phyloP scores from a whole-genome alignment of 2,797 vertebrate genomes.

The Hozukius guyotensis region DNA sequence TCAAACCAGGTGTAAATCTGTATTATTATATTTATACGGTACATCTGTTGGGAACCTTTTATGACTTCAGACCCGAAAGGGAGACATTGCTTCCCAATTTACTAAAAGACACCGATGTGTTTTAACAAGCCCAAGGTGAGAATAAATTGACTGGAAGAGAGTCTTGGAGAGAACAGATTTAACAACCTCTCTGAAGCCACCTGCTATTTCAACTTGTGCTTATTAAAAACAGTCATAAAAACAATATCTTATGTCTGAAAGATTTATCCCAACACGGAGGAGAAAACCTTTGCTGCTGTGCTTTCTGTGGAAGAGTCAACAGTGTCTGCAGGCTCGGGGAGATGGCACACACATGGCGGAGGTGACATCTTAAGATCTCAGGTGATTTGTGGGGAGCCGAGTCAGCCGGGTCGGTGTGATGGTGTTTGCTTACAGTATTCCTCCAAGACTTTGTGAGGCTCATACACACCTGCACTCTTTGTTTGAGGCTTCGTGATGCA shows the following conservation, averaged over 20 bases:
- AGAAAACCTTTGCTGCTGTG: neutral
- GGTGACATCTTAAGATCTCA: constrained; percentile 20
- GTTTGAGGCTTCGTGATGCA: neutral
- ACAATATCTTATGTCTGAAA: neutral
- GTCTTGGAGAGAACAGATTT: neutral
- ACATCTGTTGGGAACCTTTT: neutral
- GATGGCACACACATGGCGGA: neutral
- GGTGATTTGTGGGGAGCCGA: neutral
- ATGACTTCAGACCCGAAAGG: neutral
- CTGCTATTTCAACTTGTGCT: neutral
- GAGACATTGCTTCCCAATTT: constrained; percentile 1
- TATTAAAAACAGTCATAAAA: constrained; percentile 10
- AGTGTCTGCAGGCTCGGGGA: neutral
- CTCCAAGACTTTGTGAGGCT: constrained; percentile 1
- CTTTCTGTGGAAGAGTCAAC: constrained; percentile 5
- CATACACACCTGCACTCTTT: neutral
- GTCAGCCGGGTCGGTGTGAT: neutral
- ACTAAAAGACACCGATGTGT: neutral
- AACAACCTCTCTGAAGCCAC: constrained; percentile 10
- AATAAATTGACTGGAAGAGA: neutral
- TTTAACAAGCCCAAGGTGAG: constrained; percentile 15
- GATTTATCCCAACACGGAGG: neutral
- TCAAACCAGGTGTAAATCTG: neutral
- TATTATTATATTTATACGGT: neutral
- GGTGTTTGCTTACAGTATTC: constrained; percentile 21